phyloP scores from a whole-genome alignment of 2,113 vertebrate species.

The Alectura lathami region DNA sequence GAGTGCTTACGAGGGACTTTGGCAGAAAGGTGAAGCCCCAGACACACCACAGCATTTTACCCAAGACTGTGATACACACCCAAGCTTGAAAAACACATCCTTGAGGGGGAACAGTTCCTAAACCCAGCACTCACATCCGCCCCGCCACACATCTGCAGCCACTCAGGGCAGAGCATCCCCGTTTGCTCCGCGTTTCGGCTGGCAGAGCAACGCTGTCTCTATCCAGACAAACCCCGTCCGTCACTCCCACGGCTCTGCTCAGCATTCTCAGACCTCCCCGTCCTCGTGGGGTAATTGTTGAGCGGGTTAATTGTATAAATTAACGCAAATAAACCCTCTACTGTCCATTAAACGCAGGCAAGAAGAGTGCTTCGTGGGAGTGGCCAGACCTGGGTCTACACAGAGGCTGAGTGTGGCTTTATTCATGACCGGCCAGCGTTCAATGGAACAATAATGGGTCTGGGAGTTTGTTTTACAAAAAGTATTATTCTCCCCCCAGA shows the following conservation, averaged over 20 bases:
- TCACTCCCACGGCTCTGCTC: not conserved
- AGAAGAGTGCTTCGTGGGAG: accelerated
- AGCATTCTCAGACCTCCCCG: not conserved
- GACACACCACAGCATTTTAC: not conserved
- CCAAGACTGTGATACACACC: accelerated
- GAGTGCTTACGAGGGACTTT: not conserved
- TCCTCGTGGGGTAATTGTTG: not conserved
- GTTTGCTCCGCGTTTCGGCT: not conserved
- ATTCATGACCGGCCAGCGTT: accelerated
- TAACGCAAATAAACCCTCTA: not conserved
- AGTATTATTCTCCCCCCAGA: accelerated
- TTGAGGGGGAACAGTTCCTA: not conserved
- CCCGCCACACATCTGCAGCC: not conserved
- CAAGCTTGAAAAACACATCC: not conserved
- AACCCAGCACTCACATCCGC: not conserved
- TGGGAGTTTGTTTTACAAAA: not conserved
- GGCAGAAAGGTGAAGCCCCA: not conserved
- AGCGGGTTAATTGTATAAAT: not conserved
- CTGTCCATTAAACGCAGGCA: accelerated
- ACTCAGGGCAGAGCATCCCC: not conserved
- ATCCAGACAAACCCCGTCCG: too few species aligned
- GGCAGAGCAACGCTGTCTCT: too few species aligned
- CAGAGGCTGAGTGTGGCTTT: not conserved
- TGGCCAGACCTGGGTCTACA: accelerated
- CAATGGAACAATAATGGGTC: not conserved